Base-by-base conservation (phyloP, 2,888 invertebrate species). In the Chaitophorus viminalis region DNA sequence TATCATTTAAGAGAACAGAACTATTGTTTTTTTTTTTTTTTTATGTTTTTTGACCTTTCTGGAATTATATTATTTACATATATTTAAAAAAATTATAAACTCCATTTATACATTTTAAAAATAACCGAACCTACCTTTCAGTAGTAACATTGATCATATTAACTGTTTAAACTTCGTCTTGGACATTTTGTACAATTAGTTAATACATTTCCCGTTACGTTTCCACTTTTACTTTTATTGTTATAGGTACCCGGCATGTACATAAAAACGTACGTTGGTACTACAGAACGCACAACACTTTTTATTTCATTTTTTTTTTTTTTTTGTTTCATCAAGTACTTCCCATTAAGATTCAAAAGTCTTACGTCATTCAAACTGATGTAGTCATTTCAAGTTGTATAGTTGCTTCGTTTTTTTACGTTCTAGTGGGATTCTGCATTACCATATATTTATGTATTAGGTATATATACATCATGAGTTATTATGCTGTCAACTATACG, bases 261-360 rank as follows among this genome's bases (percentile, higher is more conserved):
- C 21, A 25, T 60, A 60, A 25, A 60, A 21, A 60, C 8, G 60
- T 3, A 8, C 25, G 25, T 25, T 60, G 6, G 21, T 21, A 60
- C 60, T 60, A 21, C 60, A 21, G 25, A 60, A 21, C 60, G 25
- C 60, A 21, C 21, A 60, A 60, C 21, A 76, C 76, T 76, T 76
- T 39, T 76, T 76, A 76, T 76, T 76, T 76, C 29, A 29, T 39
- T 78, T 78, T 78, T 54, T 33, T 54, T 78, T 78, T 54, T 39
- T 78, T 78, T 78, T 54, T 33, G 78, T 78, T 78, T 54, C 31
- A 33, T 78, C 78, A 60, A 78, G 78, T 54, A 33, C 33, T 21
- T 78, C 78, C 78, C 54, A 78, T 78, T 78, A 78, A 54, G 54
- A 78, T 60, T 78, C 54, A 54, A 78, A 78, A 78, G 54, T 78